Evolutionary conservation across 2,797 vertebrate species (phyloP), one percentile per base, ranked within the genome.

Genomic region (Pangasius mekongensis): DNA sequence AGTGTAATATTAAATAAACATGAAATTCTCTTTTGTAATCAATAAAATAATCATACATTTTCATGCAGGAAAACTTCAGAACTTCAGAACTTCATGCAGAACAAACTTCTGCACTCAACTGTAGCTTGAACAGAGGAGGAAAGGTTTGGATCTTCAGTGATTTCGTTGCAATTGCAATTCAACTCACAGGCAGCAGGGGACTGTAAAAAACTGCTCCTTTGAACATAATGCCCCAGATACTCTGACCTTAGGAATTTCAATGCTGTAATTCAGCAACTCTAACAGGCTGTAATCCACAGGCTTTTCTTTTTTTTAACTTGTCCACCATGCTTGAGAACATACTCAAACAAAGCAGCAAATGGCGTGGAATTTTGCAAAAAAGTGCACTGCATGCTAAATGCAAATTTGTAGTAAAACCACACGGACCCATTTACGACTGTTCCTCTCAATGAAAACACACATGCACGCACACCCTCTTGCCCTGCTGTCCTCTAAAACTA

Each of bases 361-460:
- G 71, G 54, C 85, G 74, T 58, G 52, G 87, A 84, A 81, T 73
- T 71, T 71, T 56, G 24, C n/a, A 47, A 88, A 88, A 88, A 88
- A 80, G 62, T 81, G 83, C 74, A 71, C 27, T 27, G 49, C 30
- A 86, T 39, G 87, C 76, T 71, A 85, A 88, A 88, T 77, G 83
- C 84, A 73, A 86, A 88, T 88, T 81, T 36, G 4, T 85, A 88
- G 83, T 89, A 87, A 91, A 87, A 88, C 90, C 89, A 88, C 90
- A 91, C 52, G 27, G 58, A 85, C 76, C 85, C 80, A 89, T 87
- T 91, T 85, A 83, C 30, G 43, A 54, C 54, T 24, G 60, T 66
- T 89, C 33, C 27, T 86, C 86, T 84, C 36, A 89, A 86, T 69
- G 73, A 66, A 85, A 66, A 54, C 76, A 87, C 30, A 49, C 47